Evolutionary conservation across 2,113 vertebrate species (phyloP), one percentile per base, ranked within the genome.

Genomic region (Toxostoma redivivum): DNA sequence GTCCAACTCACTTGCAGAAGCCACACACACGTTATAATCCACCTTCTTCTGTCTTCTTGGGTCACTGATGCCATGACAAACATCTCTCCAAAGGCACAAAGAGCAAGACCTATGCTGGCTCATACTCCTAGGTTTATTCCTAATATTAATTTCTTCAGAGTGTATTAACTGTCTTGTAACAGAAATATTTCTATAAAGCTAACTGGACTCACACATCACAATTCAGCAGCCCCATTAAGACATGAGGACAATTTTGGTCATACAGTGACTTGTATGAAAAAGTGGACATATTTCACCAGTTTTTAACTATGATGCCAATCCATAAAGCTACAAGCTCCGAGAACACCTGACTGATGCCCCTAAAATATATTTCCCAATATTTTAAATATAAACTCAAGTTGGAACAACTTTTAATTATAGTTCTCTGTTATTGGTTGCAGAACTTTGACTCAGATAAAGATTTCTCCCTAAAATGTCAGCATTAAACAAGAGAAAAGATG

Each of bases 401-500:
- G 40, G 71, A 72, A 60, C 27, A 57, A 57, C 50, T 95, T 87
- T 40, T 73, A 66, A 67, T 42, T 71, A 72, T 35, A 93, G 51
- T 15, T 83, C n/a, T 69, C 81, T 78, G 40, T 71, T 93, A 74
- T 12, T 61, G 28, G n/a, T 53, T 71, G 30, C 38, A 91, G 65
- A 96, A 94, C 72, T 84, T 42, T 17, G 33, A 94, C 42, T 85
- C 57, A 3, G 27, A 40, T 57, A 83, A 82, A 93, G 67, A 67
- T 48, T 60, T 83, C 73, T 77, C 74, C 40, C n/a, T 81, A 31
- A 87, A 87, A 84, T 24, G 33, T 89, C 88, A 88, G 40, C 33
- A 83, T 73, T 88, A 77, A 92, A 88, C 61, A 94, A 85, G 78
- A 76, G 42, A 87, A 81, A 47, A 92, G 50, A 86, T 93, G 72